A percentile compares a stretch with the other conserved stretches of the same genome.
phyloP scores from a whole-genome alignment of 2,888 invertebrate genomes.

The Andrena fulva region DNA sequence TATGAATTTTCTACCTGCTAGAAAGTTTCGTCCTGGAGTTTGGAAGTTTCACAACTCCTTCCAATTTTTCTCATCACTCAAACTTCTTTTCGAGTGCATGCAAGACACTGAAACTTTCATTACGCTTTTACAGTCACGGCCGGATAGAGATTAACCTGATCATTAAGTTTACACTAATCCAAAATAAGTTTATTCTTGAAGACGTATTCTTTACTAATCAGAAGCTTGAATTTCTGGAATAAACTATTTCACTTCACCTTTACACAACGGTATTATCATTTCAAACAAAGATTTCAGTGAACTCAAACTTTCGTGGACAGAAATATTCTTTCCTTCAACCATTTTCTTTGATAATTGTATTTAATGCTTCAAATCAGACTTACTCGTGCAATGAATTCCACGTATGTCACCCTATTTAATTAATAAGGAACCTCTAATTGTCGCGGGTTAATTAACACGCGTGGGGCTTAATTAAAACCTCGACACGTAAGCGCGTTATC shows the following conservation, averaged over 20 bases:
- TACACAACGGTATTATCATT: too few species aligned
- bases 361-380: too few species aligned
- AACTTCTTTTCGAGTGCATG: not conserved
- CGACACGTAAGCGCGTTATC: not conserved
- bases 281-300: too few species aligned
- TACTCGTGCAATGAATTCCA: too few species aligned
- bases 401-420: not conserved
- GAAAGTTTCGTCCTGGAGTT: not conserved
- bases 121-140: not conserved
- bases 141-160: not conserved
- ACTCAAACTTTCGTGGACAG: too few species aligned
- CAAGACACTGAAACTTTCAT: not conserved
- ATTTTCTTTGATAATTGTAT: too few species aligned
- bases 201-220: too few species aligned
- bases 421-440: constrained; percentile 7
- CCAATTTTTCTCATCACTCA: constrained; percentile 1
- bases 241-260: too few species aligned
- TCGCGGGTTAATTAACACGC: constrained; percentile 15
- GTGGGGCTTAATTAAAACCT: constrained; percentile 16
- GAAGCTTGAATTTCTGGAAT: too few species aligned
- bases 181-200: too few species aligned
- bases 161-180: not conserved
- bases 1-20: not conserved
- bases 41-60: not conserved
- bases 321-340: too few species aligned